phyloP scores from a whole-genome alignment of 2,113 vertebrate species.

The Pelmatolapia mariae region DNA sequence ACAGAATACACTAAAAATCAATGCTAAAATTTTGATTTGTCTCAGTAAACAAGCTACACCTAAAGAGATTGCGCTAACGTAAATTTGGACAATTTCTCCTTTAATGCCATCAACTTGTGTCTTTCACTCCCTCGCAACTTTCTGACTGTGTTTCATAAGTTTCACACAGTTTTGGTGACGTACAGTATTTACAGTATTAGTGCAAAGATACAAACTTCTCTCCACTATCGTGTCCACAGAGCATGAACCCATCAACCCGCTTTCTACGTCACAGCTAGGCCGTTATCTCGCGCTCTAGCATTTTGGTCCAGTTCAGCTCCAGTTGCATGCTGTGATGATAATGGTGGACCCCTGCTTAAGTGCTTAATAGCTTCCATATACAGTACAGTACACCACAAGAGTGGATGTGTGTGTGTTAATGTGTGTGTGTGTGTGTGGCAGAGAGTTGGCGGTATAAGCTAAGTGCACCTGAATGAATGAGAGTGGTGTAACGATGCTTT shows the following conservation, averaged over 20 bases:
- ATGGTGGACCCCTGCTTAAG: slow-evolving; percentile 10
- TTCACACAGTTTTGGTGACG: background rate
- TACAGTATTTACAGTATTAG: background rate
- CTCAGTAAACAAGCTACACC: accelerated
- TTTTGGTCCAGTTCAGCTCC: slow-evolving; percentile 12
- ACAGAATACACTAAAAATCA: background rate
- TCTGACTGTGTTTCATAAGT: background rate
- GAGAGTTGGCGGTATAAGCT: background rate
- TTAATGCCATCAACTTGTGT: background rate
- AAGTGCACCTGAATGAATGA: slow-evolving; percentile 24
- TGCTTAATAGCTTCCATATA: slow-evolving; percentile 37
- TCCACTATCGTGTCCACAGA: background rate
- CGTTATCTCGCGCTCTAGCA: background rate
- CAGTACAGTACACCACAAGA: background rate
- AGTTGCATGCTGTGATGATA: slow-evolving; percentile 6
- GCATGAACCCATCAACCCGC: background rate
- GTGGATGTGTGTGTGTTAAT: background rate
- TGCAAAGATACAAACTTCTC: background rate
- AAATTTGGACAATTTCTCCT: background rate
- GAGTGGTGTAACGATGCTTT: slow-evolving; percentile 6
- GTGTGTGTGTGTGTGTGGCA: background rate
- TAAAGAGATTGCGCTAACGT: accelerated
- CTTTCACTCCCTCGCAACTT: background rate
- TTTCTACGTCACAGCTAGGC: background rate
- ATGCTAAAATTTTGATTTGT: background rate